Percentiles rank a stretch among this genome's conserved stretches.
Evolutionary conservation across 2,797 vertebrate species (phyloP).

Genomic region (Acipenser ruthenus): DNA sequence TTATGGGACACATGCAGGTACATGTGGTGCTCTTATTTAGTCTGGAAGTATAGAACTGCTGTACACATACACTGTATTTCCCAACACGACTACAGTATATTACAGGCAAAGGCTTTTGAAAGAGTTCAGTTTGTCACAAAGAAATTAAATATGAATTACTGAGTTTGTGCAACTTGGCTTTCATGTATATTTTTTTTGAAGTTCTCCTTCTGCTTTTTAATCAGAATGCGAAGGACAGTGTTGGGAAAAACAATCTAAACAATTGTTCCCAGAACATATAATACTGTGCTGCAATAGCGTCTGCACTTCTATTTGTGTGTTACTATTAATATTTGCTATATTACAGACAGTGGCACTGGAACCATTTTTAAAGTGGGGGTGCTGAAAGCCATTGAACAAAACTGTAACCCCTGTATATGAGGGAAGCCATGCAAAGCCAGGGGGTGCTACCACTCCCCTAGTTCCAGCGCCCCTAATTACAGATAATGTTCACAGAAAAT

Average conservation of each 20-base stretch:
- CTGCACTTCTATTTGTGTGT: conserved; percentile 41
- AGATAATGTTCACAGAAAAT: conserved; percentile 29
- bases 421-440: too few relatives aligned
- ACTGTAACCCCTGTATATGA: too few relatives aligned
- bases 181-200: background rate
- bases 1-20: too few relatives aligned
- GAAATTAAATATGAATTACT: background rate
- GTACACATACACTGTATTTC: too few relatives aligned
- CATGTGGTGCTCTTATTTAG: too few relatives aligned
- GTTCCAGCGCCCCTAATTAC: too few relatives aligned
- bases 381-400: too few relatives aligned
- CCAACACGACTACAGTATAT: background rate
- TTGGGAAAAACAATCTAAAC: background rate
- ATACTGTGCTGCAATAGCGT: conserved; percentile 40
- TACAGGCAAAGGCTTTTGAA: conserved; percentile 3
- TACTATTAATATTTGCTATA: conserved; percentile 37
- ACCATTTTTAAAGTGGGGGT: too few relatives aligned
- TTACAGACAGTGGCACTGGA: conserved; percentile 18
- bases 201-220: background rate
- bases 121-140: background rate
- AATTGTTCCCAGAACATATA: conserved; percentile 38
- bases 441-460: too few relatives aligned
- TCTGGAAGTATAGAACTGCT: too few relatives aligned
- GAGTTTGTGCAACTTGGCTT: background rate
- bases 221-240: background rate